Evolutionary conservation across 2,888 invertebrate genomes (phyloP).

Genomic region (Willowsia nigromaculata): DNA sequence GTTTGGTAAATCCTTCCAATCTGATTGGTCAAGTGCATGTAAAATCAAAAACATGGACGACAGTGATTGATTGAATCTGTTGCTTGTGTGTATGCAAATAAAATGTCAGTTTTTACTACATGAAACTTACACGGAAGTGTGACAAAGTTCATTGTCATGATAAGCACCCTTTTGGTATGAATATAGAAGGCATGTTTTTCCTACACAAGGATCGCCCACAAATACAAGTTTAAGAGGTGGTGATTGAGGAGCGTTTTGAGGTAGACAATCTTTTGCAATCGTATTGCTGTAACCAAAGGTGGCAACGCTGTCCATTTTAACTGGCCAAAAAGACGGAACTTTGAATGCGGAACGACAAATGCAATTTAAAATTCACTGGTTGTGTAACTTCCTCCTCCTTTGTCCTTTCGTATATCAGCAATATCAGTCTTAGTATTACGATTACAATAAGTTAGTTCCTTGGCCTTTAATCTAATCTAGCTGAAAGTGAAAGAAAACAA

Average conservation of each 20-base stretch:
- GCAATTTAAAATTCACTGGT: too few relatives aligned
- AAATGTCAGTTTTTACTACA: too few relatives aligned
- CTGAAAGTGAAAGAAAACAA: too few relatives aligned
- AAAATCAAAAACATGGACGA: not conserved
- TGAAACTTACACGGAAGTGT: constrained; percentile 91
- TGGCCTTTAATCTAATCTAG: too few relatives aligned
- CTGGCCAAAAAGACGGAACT: not conserved
- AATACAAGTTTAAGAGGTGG: constrained; percentile 87
- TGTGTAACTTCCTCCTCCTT: too few relatives aligned
- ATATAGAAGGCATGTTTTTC: constrained; percentile 93
- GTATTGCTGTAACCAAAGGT: constrained; percentile 22
- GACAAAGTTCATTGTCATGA: constrained; percentile 88
- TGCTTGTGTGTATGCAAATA: not conserved
- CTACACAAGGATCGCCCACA: constrained; percentile 94
- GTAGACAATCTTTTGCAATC: not conserved
- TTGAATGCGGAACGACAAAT: too few relatives aligned
- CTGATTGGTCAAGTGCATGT: constrained; percentile 80
- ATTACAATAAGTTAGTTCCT: too few relatives aligned
- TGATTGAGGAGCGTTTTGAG: not conserved
- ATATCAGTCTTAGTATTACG: too few relatives aligned
- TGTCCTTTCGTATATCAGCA: too few relatives aligned
- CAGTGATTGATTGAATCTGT: not conserved
- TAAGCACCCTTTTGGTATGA: constrained; percentile 91
- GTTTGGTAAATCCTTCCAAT: constrained; percentile 93
- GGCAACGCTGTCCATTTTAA: constrained; percentile 55